Evolutionary conservation across 1,140 invertebrate genomes (phyloP).

Genomic region (Nasonia vitripennis): DNA sequence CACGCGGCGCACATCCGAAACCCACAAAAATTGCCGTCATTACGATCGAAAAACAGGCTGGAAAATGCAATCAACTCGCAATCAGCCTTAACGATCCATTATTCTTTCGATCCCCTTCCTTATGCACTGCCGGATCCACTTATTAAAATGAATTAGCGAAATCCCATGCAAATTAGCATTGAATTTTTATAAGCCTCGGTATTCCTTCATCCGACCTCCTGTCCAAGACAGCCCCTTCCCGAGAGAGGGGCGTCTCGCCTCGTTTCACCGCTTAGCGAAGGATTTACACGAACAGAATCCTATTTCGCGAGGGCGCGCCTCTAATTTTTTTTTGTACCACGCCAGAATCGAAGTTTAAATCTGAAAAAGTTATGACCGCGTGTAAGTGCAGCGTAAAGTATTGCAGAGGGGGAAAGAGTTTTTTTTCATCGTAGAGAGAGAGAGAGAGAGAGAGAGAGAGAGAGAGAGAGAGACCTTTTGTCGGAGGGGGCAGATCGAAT

Average conservation of each 20-base stretch:
- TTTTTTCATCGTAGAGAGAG: neutral
- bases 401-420: neutral
- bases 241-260: neutral
- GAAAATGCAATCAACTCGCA: neutral
- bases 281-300: conserved; percentile 33
- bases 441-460: too few species aligned
- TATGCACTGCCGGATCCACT: neutral
- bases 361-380: conserved; percentile 36
- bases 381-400: conserved; percentile 40
- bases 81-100: too few species aligned
- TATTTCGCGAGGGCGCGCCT: conserved; percentile 25
- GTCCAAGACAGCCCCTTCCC: neutral
- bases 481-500: conserved; percentile 2
- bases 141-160: conserved; percentile 42
- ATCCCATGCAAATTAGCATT: conserved; percentile 35
- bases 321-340: neutral
- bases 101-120: too few species aligned
- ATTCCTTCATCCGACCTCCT: neutral
- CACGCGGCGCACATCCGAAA: too few species aligned
- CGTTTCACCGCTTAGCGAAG: conserved; percentile 6
- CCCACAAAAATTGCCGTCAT: too few species aligned
- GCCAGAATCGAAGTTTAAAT: conserved; percentile 37
- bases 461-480: neutral
- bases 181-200: conserved; percentile 26
- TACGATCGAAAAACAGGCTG: too few species aligned